Percentiles rank a stretch among this genome's conserved stretches.
Evolutionary conservation across 1,140 invertebrate genomes (phyloP).

Genomic region (Rhopalosiphum padi): DNA sequence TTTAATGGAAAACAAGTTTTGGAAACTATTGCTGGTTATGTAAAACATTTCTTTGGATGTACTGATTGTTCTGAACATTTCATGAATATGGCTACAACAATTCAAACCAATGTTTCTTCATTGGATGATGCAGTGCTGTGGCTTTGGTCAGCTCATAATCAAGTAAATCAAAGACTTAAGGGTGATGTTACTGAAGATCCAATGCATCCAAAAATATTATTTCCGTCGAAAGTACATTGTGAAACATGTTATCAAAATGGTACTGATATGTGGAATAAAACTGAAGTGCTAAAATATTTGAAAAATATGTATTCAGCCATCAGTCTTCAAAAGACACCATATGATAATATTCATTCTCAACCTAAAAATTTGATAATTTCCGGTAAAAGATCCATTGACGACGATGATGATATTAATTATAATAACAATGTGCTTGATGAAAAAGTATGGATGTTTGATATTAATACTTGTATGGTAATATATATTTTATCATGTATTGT

Average conservation of each 20-base stretch:
- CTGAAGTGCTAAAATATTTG: constrained; percentile 77
- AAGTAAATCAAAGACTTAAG: constrained; percentile 86
- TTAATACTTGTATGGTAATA: constrained; percentile 77
- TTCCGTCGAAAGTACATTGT: constrained; percentile 78
- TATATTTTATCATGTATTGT: constrained; percentile 75
- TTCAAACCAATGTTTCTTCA: constrained; percentile 73
- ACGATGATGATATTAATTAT: constrained; percentile 67
- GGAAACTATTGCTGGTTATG: constrained; percentile 83
- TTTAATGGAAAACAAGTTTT: constrained; percentile 70
- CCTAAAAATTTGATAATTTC: not conserved
- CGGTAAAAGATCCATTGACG: constrained; percentile 59
- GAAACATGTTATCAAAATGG: constrained; percentile 70
- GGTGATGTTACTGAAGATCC: constrained; percentile 92
- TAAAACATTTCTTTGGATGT: constrained; percentile 95
- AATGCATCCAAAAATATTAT: constrained; percentile 86
- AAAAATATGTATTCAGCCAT: constrained; percentile 74
- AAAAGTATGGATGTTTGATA: constrained; percentile 59
- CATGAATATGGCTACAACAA: constrained; percentile 75
- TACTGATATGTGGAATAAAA: constrained; percentile 72
- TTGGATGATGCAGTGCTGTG: constrained; percentile 84
- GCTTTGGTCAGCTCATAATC: constrained; percentile 95
- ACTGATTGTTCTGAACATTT: constrained; percentile 90
- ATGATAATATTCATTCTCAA: not conserved
- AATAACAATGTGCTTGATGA: constrained; percentile 72
- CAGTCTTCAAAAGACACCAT: constrained; percentile 54